A percentile compares a stretch with the other conserved stretches of the same genome.
Conservation (phyloP, 2,888 invertebrate species). For the Liopterus haemorrhoidalis region DNA sequence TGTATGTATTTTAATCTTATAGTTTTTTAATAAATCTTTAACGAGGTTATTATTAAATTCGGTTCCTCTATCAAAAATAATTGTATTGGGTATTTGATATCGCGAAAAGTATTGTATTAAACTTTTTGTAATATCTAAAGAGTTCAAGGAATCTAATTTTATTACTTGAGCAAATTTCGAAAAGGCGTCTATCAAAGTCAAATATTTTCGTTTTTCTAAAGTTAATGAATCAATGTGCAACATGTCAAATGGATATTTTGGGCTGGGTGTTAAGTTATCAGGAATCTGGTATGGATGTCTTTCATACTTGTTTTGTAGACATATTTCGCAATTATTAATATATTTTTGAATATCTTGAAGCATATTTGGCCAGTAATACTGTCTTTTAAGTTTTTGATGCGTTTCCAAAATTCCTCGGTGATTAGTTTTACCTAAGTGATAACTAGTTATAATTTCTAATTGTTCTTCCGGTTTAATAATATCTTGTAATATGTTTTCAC, state of each 20-base stretch:
- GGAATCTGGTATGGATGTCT: constrained; percentile 1
- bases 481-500: constrained; percentile 16
- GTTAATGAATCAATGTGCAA: constrained; percentile 1
- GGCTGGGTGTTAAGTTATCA: constrained; percentile 1
- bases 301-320: constrained; percentile 3
- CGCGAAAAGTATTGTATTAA: background rate
- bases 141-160: background rate
- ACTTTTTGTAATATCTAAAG: background rate
- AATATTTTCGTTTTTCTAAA: constrained; percentile 1
- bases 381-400: constrained; percentile 6
- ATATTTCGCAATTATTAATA: background rate
- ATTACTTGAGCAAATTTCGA: background rate
- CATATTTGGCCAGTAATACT: constrained; percentile 5
- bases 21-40: background rate
- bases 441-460: background rate
- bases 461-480: constrained; percentile 8
- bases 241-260: background rate
- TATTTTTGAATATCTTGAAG: background rate
- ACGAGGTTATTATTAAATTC: background rate
- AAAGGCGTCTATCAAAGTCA: background rate
- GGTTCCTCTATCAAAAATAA: background rate
- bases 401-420: background rate
- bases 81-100: background rate
- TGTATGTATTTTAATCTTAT: constrained; percentile 5
- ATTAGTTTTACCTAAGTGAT: background rate